A percentile compares a stretch with the other conserved stretches of the same genome.
phyloP scores from a whole-genome alignment of 2,797 vertebrate genomes.

The Dendrocincla fuliginosa region DNA sequence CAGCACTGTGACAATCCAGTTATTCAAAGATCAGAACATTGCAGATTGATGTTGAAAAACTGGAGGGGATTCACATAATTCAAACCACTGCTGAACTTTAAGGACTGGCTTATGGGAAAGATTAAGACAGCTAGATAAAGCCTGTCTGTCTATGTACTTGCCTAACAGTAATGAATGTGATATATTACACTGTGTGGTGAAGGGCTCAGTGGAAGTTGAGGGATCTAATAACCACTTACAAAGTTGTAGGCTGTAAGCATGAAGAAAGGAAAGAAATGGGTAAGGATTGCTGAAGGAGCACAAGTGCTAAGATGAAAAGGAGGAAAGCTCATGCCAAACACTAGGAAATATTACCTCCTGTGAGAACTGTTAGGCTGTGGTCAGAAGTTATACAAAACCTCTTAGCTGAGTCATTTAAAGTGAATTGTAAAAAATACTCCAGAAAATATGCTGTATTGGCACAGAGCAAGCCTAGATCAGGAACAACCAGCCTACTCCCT shows the following conservation, averaged over 20 bases:
- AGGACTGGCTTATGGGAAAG: neutral
- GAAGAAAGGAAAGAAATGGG: neutral
- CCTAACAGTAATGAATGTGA: neutral
- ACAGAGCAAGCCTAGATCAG: neutral
- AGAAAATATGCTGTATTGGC: slow-evolving; percentile 56
- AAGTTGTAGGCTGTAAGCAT: neutral
- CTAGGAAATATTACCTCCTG: slow-evolving; percentile 54
- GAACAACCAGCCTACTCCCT: slow-evolving; percentile 30
- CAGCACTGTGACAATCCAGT: neutral
- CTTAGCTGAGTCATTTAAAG: slow-evolving; percentile 42
- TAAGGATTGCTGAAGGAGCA: slow-evolving; percentile 12
- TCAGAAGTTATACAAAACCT: slow-evolving; percentile 45
- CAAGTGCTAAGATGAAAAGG: slow-evolving; percentile 33
- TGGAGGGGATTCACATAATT: neutral
- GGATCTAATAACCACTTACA: neutral
- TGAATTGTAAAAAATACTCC: slow-evolving; percentile 11
- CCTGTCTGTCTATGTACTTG: neutral
- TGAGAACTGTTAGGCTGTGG: slow-evolving; percentile 55
- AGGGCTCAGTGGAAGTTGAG: neutral
- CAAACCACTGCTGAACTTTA: neutral
- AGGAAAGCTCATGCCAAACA: slow-evolving; percentile 13
- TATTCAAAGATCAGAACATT: neutral
- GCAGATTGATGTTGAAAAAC: neutral
- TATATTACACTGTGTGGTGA: neutral
- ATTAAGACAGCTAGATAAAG: slow-evolving; percentile 5